Base-by-base conservation (phyloP, 2,113 vertebrate genomes). In the Physeter macrocephalus region DNA sequence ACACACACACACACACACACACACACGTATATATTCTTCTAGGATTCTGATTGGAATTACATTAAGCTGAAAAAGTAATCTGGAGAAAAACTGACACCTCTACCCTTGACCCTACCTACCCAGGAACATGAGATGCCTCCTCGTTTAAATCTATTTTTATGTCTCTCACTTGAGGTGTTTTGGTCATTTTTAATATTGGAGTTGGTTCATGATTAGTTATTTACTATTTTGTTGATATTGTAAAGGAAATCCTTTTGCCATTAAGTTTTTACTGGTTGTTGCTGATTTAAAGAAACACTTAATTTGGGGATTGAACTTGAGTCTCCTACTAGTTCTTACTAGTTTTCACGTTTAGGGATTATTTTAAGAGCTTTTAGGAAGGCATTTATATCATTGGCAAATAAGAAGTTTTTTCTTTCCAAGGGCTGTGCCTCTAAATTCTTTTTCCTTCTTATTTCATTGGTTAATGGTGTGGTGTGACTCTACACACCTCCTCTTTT, bases 31-130 rank as follows among this genome's bases (percentile, higher is more conserved):
- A 81, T 75, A 89, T 82, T 82, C 39, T 91, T 78, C 10, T 69
- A 25, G 80, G 72, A 69, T 39, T 93, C n/a, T 91, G 64, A 95
- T 18, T 87, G 36, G 74, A 88, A 67, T 82, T 80, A 39, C 36
- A 93, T 96, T 94, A 88, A 93, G 78, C 29, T 71, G 49, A 94
- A 96, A 93, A 89, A 62, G 25, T 64, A 90, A 94, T 89, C 86
- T 71, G 83, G 46, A 96, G 72, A 80, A 91, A 95, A 95, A 72
- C 39, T 43, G 46, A 90, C 49, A 87, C 36, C 3, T 94, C 20
- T 39, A 18, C 25, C 78, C 20, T 71, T 61, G 46, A 82, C 46
- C 27, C 49, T 75, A 23, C 34, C 69, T 66, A 31, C 64, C 18
- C n/a, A 36, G 18, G 49, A 89, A 46, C 29, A 66, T 23, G 36